Percentiles rank a stretch among this genome's conserved stretches.
These are phyloP conservation scores for Ceratina australensis DNA, from an alignment of 1,140 invertebrate species.

Conservation along the genomic window DNA sequence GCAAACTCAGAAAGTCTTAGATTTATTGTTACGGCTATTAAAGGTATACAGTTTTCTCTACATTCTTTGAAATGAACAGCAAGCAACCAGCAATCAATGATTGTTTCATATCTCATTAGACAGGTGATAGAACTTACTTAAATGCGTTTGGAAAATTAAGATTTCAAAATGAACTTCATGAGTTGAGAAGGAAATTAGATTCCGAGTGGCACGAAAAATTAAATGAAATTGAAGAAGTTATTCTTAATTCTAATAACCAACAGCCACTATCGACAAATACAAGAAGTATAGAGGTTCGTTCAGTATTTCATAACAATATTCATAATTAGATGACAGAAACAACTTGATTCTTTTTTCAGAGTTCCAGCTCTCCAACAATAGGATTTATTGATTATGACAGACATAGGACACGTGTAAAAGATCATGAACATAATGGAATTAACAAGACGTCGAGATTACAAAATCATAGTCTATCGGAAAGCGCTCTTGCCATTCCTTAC, in stretches of 20 bases:
- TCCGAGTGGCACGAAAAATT: constrained; percentile 65
- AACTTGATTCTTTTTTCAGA: constrained; percentile 27
- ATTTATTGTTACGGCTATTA: constrained; percentile 71
- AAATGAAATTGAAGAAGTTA: constrained; percentile 64
- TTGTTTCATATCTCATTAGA: constrained; percentile 17
- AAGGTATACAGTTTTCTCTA: constrained; percentile 68
- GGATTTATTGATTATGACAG: constrained; percentile 27
- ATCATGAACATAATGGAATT: constrained; percentile 11
- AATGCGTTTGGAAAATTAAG: constrained; percentile 65
- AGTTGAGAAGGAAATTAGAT: constrained; percentile 62
- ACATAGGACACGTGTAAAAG: constrained; percentile 27
- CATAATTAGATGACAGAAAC: neutral
- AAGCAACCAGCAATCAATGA: constrained; percentile 3
- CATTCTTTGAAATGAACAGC: neutral
- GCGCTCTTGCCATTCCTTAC: constrained; percentile 32
- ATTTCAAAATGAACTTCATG: constrained; percentile 67
- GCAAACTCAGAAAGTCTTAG: constrained; percentile 72
- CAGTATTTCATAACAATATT: neutral
- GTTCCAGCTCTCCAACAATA: constrained; percentile 4
- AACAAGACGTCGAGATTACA: neutral
- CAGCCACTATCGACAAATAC: neutral
- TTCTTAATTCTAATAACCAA: constrained; percentile 38
- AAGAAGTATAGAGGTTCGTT: constrained; percentile 33
- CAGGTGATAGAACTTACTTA: constrained; percentile 58
- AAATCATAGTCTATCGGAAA: constrained; percentile 8